These are phyloP conservation scores for Hydrozoanthus gracilis DNA, from an alignment of 92 coral and sea anemone species.

Conservation along the genomic window DNA sequence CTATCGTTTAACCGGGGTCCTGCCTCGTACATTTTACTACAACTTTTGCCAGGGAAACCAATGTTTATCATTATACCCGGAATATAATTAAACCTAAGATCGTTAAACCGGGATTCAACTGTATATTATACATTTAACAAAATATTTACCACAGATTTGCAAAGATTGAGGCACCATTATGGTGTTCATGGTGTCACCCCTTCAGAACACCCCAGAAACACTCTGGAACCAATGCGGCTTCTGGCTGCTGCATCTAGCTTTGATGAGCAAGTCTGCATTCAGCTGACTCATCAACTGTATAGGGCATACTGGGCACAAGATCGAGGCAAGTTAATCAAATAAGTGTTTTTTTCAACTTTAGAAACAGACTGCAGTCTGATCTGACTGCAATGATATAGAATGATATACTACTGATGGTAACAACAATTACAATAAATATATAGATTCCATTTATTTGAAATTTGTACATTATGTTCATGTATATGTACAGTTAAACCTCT, in stretches of 20 bases:
- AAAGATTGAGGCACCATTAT: constrained; percentile 71
- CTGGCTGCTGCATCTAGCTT: constrained; percentile 88
- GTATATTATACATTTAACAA: too few species aligned
- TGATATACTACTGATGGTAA: too few species aligned
- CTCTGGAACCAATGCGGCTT: constrained; percentile 89
- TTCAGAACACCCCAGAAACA: constrained; percentile 77
- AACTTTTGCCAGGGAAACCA: too few species aligned
- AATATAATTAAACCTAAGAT: too few species aligned
- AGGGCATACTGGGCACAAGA: constrained; percentile 84
- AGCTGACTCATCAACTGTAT: constrained; percentile 83
- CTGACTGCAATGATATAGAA: background rate
- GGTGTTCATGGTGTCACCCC: constrained; percentile 72
- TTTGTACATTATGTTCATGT: too few species aligned
- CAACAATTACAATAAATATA: too few species aligned
- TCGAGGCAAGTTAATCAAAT: constrained; percentile 58
- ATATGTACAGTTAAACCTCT: too few species aligned
- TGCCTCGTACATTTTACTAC: too few species aligned
- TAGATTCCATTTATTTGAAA: too few species aligned
- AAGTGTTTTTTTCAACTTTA: background rate
- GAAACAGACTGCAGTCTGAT: background rate
- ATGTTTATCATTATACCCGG: too few species aligned
- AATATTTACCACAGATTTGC: constrained; percentile 59
- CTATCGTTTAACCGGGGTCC: too few species aligned
- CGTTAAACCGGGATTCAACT: too few species aligned
- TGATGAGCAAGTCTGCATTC: constrained; percentile 65